A percentile compares a stretch with the other conserved stretches of the same genome.
Evolutionary conservation across 2,888 invertebrate species (phyloP).

Genomic region (Fabriciana adippe): DNA sequence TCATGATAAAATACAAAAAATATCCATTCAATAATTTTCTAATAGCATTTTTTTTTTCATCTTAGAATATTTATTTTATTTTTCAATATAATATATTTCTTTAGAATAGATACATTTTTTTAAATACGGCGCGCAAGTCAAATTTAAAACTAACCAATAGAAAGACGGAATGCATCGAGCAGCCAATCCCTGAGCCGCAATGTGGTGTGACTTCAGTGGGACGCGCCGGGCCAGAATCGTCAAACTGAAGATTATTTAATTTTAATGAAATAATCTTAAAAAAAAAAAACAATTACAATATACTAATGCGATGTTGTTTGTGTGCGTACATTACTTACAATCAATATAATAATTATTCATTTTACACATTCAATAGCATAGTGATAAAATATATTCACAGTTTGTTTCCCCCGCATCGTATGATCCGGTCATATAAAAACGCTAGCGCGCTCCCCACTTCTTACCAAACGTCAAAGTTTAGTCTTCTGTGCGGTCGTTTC

Average conservation of each 20-base stretch:
- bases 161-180: conserved; percentile 42
- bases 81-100: not conserved
- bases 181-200: conserved; percentile 66
- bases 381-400: conserved; percentile 42
- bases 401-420: conserved; percentile 75
- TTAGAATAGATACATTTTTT: conserved; percentile 36
- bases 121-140: conserved; percentile 54
- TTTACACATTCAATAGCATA: conserved; percentile 23
- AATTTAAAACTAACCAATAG: conserved; percentile 56
- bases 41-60: too few species aligned
- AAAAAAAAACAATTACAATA: not conserved
- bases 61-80: too few species aligned
- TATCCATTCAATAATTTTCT: too few species aligned
- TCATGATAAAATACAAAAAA: too few species aligned
- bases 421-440: conserved; percentile 77
- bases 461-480: conserved; percentile 71
- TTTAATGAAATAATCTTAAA: conserved; percentile 20
- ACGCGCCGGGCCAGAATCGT: conserved; percentile 50
- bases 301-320: not conserved
- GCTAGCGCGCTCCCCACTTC: conserved; percentile 69
- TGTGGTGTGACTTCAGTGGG: conserved; percentile 79
- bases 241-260: conserved; percentile 15
- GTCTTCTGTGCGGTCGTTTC: conserved; percentile 51
- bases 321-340: conserved; percentile 14
- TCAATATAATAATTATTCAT: conserved; percentile 17